Conservation (phyloP, 1,140 invertebrate genomes). For the Matsumurasca onukii region DNA sequence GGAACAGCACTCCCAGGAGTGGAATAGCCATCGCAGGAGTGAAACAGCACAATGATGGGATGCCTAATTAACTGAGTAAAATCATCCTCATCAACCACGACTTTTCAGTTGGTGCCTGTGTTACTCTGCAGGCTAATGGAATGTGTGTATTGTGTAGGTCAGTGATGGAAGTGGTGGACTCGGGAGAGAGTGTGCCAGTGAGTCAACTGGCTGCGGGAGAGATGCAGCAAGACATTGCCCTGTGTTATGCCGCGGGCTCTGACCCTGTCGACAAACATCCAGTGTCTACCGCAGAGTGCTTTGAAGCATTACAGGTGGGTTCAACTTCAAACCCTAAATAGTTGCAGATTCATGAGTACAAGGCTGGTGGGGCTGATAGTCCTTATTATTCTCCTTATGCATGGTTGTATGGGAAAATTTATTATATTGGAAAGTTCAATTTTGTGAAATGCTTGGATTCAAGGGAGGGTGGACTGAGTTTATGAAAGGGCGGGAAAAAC, state of each 20-base stretch:
- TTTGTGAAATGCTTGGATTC: too few relatives aligned
- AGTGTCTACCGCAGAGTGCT: slow-evolving; percentile 52
- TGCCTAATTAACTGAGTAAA: slow-evolving; percentile 45
- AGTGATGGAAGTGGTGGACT: slow-evolving; percentile 45
- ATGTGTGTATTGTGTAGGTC: slow-evolving; percentile 46
- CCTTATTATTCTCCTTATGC: background rate
- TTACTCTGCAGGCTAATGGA: slow-evolving; percentile 47
- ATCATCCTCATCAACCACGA: slow-evolving; percentile 51
- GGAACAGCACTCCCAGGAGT: too few relatives aligned
- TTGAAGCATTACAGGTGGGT: slow-evolving; percentile 32
- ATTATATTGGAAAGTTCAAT: too few relatives aligned
- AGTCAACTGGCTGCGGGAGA: background rate
- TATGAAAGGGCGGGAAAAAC: too few relatives aligned
- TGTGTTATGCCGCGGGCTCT: slow-evolving; percentile 28
- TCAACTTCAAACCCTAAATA: background rate
- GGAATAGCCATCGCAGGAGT: too few relatives aligned
- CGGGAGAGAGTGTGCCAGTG: background rate
- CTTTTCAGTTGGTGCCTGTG: too few relatives aligned
- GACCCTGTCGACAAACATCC: slow-evolving; percentile 41
- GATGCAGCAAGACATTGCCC: slow-evolving; percentile 18
- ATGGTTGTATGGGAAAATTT: background rate
- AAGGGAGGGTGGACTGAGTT: too few relatives aligned
- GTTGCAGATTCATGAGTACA: background rate
- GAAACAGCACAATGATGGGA: background rate
- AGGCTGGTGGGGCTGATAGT: background rate